A percentile compares a stretch with the other conserved stretches of the same genome.
phyloP scores from a whole-genome alignment of 2,797 vertebrate genomes.

The Rhinophrynus dorsalis region DNA sequence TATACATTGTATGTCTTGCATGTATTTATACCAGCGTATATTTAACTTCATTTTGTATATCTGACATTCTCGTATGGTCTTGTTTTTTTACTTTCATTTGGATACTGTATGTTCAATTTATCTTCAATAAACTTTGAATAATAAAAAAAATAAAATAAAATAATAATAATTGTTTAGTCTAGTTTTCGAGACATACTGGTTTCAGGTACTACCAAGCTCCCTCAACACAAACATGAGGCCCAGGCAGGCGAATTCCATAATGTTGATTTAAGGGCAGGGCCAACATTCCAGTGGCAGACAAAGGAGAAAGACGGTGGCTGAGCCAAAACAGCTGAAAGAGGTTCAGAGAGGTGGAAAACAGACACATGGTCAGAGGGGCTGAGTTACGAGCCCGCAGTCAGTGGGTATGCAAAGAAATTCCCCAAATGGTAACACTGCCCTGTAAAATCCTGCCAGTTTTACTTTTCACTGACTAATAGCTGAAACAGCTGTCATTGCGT shows the following conservation, averaged over 20 bases:
- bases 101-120: too few species aligned
- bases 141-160: too few species aligned
- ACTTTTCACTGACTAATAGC: conserved; percentile 7
- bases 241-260: background rate
- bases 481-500: background rate
- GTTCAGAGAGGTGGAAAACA: background rate
- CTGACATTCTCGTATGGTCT: too few species aligned
- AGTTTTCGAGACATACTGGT: background rate
- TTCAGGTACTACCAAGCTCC: background rate
- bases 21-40: too few species aligned
- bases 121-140: too few species aligned
- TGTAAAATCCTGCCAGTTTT: background rate
- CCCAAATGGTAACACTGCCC: background rate
- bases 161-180: conserved; percentile 22
- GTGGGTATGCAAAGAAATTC: too few species aligned
- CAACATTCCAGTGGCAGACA: conserved; percentile 35
- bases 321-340: background rate
- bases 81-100: too few species aligned
- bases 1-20: too few species aligned
- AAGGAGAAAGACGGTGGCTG: background rate
- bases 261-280: conserved; percentile 27
- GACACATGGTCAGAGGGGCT: background rate
- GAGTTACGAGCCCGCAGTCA: too few species aligned
- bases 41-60: too few species aligned
- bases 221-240: conserved; percentile 16